Base-by-base conservation (phyloP, 2,888 invertebrate species). In the Eubasilissa splendida region DNA sequence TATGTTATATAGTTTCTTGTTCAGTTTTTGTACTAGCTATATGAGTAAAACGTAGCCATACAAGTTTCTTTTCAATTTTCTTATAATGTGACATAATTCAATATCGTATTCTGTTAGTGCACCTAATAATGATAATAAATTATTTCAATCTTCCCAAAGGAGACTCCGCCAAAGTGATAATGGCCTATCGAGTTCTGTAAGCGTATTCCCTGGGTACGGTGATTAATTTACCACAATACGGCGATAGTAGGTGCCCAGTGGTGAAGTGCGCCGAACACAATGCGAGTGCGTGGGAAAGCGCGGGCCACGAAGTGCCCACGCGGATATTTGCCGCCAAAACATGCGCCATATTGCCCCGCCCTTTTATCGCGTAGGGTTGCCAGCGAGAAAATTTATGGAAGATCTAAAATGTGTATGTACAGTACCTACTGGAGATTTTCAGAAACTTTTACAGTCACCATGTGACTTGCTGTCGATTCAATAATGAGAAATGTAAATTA, bases 251-350 rank as follows among this genome's bases (percentile, higher is more conserved):
- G 4, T 58, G 58, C n/a, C 12, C 52, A 70, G 54, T 54, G 54
- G 53, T 11, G 7, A 7, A 7, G 71, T 71, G 54, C 53, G 14
- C 22, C 68, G 50, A 42, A 50, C 52, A 52, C 52, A 52, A 54
- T 53, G 53, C 54, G 63, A 71, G 73, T 75, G 81, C 83, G 83
- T 83, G 83, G 83, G 83, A 83, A 83, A 70, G 66, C 79, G 73
- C 66, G 71, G 71, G 33, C 74, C 63, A 74, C 77, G 22, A 53
- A 42, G 77, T 76, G 81, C 83, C 80, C 83, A 83, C 83, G 83
- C 76, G 83, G 83, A 79, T 83, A 79, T 83, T 74, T 79, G 33
- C 74, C 71, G 70, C 80, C 80, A 52, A 76, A 68, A 75, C 59
- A 52, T 33, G 12, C 56, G 60, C 76, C 33, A 14, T n/a, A 14